Conservation (phyloP, 2,888 invertebrate species). For the Drosophila kuntzei region DNA sequence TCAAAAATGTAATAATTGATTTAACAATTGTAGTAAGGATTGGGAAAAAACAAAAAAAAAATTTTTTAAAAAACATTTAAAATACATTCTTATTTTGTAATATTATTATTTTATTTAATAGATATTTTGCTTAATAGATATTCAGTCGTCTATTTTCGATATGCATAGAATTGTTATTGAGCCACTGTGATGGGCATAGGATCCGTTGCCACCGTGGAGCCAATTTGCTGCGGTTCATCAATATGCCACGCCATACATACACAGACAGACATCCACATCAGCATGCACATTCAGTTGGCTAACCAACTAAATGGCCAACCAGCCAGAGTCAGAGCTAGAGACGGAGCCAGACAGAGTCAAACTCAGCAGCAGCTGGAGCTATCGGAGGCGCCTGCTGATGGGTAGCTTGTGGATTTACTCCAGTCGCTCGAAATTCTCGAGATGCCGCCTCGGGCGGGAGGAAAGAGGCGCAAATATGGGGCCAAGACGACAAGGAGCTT, state of each 20-base stretch:
- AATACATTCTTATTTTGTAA: no score
- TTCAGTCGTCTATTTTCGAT: no score
- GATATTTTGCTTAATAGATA: no score
- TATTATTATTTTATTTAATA: no score
- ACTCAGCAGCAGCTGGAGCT: constrained; percentile 19
- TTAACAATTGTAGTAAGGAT: no score
- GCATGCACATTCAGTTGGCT: constrained; percentile 40
- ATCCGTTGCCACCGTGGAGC: constrained; percentile 61
- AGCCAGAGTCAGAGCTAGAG: constrained; percentile 23
- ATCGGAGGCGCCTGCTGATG: constrained; percentile 35
- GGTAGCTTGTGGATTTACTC: constrained; percentile 47
- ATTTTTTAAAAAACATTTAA: no score
- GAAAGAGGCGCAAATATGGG: constrained; percentile 2
- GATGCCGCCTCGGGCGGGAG: constrained; percentile 10
- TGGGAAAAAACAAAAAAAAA: no score
- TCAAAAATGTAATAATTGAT: no score
- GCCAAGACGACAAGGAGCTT: constrained; percentile 60
- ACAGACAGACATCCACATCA: constrained; percentile 19
- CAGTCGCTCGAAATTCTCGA: constrained; percentile 15
- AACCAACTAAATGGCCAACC: constrained; percentile 52
- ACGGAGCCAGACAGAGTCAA: constrained; percentile 27
- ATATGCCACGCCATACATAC: constrained; percentile 74
- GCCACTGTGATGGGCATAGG: constrained; percentile 57
- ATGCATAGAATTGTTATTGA: background rate
- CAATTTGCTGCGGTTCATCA: constrained; percentile 82